Evolutionary conservation across 2,888 invertebrate species (phyloP).

Genomic region (Lycophotia porphyrea): DNA sequence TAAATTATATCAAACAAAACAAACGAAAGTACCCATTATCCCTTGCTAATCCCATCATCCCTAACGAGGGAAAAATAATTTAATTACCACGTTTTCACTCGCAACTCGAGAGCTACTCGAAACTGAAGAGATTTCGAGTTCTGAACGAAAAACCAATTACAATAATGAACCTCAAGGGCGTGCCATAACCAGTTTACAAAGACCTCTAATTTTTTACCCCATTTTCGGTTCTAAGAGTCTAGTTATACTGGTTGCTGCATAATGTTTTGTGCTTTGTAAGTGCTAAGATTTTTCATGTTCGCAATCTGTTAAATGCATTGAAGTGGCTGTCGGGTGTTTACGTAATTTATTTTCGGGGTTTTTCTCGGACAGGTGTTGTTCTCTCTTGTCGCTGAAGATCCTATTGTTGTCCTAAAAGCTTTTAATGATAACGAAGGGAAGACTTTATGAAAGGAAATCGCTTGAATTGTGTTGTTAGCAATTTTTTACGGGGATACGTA

Average conservation of each 20-base stretch:
- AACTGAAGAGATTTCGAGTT: slow-evolving; percentile 83
- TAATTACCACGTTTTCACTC: slow-evolving; percentile 85
- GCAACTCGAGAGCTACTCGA: slow-evolving; percentile 83
- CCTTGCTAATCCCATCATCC: slow-evolving; percentile 79
- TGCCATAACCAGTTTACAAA: slow-evolving; percentile 60
- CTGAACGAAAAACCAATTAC: slow-evolving; percentile 82
- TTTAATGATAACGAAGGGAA: slow-evolving; percentile 57
- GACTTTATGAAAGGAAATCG: slow-evolving; percentile 26
- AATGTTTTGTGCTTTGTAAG: slow-evolving; percentile 67
- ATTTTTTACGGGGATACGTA: slow-evolving; percentile 1
- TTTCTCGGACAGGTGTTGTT: slow-evolving; percentile 68
- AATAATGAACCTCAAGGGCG: slow-evolving; percentile 87
- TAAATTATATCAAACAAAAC: slow-evolving; percentile 58
- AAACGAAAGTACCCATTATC: slow-evolving; percentile 76
- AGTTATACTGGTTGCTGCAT: slow-evolving; percentile 40
- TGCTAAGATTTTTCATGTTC: slow-evolving; percentile 78
- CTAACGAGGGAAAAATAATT: slow-evolving; percentile 82
- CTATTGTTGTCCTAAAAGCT: slow-evolving; percentile 61
- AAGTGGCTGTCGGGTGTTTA: slow-evolving; percentile 76
- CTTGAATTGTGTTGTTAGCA: slow-evolving; percentile 33
- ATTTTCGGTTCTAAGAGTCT: slow-evolving; percentile 26
- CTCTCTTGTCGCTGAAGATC: slow-evolving; percentile 41
- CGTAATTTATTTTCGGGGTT: slow-evolving; percentile 69
- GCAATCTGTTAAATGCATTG: slow-evolving; percentile 85
- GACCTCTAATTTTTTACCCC: slow-evolving; percentile 56